A percentile compares a stretch with the other conserved stretches of the same genome.
Evolutionary conservation across 2,113 vertebrate genomes (phyloP).

Genomic region (Phodopus roborovskii): DNA sequence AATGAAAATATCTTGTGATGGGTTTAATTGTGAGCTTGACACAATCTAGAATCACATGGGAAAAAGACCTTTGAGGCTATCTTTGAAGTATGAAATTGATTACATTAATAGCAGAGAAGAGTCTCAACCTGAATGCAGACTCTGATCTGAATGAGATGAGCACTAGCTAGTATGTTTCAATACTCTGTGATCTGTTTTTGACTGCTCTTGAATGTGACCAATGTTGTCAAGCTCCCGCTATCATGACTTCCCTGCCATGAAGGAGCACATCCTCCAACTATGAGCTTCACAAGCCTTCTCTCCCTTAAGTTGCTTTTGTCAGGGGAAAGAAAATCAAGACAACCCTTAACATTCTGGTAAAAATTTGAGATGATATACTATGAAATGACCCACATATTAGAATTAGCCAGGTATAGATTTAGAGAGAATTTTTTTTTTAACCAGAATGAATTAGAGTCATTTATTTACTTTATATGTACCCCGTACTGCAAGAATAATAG

Average conservation of each 20-base stretch:
- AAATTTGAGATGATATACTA: neutral
- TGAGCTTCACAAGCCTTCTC: neutral
- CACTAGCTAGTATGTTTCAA: no score
- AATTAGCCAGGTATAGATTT: neutral
- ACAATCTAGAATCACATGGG: neutral
- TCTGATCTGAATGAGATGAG: neutral
- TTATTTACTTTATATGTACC: conserved; percentile 29
- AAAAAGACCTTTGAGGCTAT: neutral
- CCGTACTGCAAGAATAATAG: neutral
- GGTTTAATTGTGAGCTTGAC: neutral
- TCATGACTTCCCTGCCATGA: neutral
- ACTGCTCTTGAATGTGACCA: neutral
- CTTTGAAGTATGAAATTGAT: neutral
- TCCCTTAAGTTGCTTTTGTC: neutral
- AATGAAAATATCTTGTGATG: neutral
- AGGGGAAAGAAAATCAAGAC: neutral
- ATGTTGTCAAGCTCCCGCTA: no score
- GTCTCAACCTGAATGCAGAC: neutral
- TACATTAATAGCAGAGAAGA: neutral
- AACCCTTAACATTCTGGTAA: neutral
- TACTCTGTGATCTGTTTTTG: neutral
- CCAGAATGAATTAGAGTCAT: neutral
- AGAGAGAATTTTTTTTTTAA: neutral
- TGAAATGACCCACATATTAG: neutral
- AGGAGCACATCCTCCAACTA: neutral